phyloP scores from a whole-genome alignment of 1,140 invertebrate genomes.

The Cyrtorhinus lividipennis region DNA sequence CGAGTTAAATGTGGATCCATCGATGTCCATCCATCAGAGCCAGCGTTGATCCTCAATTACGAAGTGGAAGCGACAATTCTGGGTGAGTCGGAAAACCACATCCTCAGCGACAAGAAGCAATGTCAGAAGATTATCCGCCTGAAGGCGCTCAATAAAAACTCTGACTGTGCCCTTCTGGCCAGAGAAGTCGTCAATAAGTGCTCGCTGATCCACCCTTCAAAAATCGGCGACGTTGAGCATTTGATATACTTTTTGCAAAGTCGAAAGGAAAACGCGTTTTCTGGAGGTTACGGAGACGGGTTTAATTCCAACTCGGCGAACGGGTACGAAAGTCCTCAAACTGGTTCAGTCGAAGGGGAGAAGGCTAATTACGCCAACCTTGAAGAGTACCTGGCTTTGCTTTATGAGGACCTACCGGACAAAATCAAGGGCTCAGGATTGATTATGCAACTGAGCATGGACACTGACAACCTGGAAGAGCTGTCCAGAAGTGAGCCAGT shows the following conservation, averaged over 20 bases:
- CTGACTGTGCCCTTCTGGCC: slow-evolving; percentile 63
- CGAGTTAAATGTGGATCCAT: slow-evolving; percentile 68
- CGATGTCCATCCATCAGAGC: slow-evolving; percentile 81
- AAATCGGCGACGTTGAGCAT: slow-evolving; percentile 74
- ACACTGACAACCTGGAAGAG: slow-evolving; percentile 87
- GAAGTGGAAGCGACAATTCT: slow-evolving; percentile 74
- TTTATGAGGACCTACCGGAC: slow-evolving; percentile 89
- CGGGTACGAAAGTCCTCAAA: slow-evolving; percentile 2
- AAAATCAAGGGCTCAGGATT: slow-evolving; percentile 86
- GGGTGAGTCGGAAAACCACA: slow-evolving; percentile 64
- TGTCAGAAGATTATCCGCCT: slow-evolving; percentile 73
- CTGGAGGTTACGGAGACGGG: slow-evolving; percentile 13
- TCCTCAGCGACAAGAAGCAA: slow-evolving; percentile 73
- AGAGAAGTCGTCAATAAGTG: slow-evolving; percentile 80
- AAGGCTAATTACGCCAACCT: slow-evolving; percentile 57
- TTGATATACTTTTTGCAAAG: slow-evolving; percentile 84
- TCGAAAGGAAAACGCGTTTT: slow-evolving; percentile 42
- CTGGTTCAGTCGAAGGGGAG: slow-evolving; percentile 13
- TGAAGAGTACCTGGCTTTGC: slow-evolving; percentile 85
- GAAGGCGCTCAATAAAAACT: slow-evolving; percentile 63
- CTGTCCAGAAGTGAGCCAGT: slow-evolving; percentile 91
- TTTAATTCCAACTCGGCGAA: neutral
- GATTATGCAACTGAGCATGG: slow-evolving; percentile 76
- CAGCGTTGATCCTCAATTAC: slow-evolving; percentile 80
- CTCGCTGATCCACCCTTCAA: slow-evolving; percentile 71